Evolutionary conservation across 2,113 vertebrate species (phyloP).

Genomic region (Malurus alboscapulatus): DNA sequence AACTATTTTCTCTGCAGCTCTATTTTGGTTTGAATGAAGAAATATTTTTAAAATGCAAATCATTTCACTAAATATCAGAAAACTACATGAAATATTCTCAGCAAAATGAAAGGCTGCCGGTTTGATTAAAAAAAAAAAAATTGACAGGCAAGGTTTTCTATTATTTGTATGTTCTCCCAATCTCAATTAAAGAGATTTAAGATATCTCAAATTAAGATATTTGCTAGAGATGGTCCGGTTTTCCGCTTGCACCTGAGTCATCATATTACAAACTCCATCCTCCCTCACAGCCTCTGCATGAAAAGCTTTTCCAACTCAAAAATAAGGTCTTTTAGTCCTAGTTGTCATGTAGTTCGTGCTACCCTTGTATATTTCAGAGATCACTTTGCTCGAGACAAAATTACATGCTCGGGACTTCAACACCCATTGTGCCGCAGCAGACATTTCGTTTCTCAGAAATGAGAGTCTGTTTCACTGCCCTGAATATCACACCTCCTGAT

Average conservation of each 20-base stretch:
- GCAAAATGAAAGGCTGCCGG: neutral
- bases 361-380: conserved; percentile 26
- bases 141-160: neutral
- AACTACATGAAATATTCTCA: neutral
- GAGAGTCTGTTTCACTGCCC: neutral
- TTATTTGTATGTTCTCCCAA: neutral
- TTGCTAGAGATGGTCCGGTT: neutral
- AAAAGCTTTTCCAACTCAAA: conserved; percentile 6
- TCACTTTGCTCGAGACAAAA: conserved; percentile 31
- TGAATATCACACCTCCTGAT: neutral
- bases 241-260: neutral
- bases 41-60: neutral
- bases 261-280: neutral
- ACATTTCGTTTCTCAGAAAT: neutral
- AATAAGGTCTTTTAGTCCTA: neutral
- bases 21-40: neutral
- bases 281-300: neutral
- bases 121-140: neutral
- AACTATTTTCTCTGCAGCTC: neutral
- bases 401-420: neutral
- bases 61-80: neutral
- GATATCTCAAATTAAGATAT: neutral
- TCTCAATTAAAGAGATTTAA: neutral
- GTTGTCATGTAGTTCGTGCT: neutral
- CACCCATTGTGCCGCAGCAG: neutral